Conservation (phyloP, 2,113 vertebrate species). For the Tursiops truncatus region DNA sequence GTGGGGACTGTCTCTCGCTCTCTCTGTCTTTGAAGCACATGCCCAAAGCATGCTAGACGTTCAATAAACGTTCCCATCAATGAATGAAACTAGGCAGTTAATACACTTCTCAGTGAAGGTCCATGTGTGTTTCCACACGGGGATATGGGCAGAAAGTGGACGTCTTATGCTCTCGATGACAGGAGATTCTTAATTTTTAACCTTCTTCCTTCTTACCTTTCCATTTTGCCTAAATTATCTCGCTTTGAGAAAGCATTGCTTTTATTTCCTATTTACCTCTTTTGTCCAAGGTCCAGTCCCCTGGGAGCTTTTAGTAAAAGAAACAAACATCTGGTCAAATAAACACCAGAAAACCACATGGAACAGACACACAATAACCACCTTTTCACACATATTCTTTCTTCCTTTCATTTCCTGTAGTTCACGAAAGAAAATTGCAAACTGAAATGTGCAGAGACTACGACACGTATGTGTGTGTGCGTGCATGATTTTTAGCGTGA, state of each 20-base stretch:
- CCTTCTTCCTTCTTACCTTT: not conserved
- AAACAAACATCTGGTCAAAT: not conserved
- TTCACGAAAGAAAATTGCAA: not conserved
- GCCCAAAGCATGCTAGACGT: not conserved
- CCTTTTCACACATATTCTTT: too few species aligned
- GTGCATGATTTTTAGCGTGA: not conserved
- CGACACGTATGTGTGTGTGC: accelerated
- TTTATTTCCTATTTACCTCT: not conserved
- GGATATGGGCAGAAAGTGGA: too few species aligned
- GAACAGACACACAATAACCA: not conserved
- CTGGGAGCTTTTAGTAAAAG: not conserved
- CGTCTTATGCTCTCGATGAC: too few species aligned
- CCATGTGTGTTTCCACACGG: too few species aligned
- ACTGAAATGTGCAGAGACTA: not conserved
- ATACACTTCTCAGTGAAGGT: not conserved
- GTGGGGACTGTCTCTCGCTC: not conserved
- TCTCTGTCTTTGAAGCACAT: not conserved
- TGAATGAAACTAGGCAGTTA: too few species aligned
- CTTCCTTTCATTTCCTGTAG: not conserved
- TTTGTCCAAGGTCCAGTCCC: not conserved
- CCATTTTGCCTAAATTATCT: not conserved
- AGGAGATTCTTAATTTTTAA: not conserved
- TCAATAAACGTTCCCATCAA: accelerated
- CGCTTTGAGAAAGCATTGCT: not conserved
- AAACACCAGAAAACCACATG: accelerated